Percentiles rank a stretch among this genome's conserved stretches.
Conservation (phyloP, 2,888 invertebrate species). For the Lutraria lutraria region DNA sequence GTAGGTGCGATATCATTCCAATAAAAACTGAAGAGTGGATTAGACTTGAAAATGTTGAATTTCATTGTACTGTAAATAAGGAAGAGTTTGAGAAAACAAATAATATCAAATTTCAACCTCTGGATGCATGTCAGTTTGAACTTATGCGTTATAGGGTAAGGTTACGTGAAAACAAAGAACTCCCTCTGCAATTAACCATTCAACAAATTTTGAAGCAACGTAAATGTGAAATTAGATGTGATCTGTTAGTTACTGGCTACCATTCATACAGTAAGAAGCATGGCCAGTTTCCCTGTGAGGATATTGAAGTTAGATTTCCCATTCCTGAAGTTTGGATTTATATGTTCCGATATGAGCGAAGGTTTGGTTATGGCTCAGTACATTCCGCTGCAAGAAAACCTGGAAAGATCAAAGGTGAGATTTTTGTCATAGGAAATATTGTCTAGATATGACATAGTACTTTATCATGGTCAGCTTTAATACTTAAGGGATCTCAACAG, state of each 20-base stretch:
- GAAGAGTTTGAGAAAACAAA: slow-evolving; percentile 92
- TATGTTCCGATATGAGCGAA: slow-evolving; percentile 98
- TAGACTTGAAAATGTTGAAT: slow-evolving; percentile 96
- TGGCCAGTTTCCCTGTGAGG: slow-evolving; percentile 91
- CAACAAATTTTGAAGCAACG: slow-evolving; percentile 89
- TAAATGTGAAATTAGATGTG: slow-evolving; percentile 97
- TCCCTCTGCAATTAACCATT: slow-evolving; percentile 97
- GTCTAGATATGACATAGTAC: not conserved
- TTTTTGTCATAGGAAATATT: not conserved
- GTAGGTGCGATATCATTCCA: slow-evolving; percentile 99
- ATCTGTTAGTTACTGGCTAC: slow-evolving; percentile 98
- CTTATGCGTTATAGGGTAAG: slow-evolving; percentile 96
- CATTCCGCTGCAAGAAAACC: slow-evolving; percentile 92
- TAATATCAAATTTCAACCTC: slow-evolving; percentile 90
- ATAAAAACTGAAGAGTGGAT: slow-evolving; percentile 98
- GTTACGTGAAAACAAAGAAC: slow-evolving; percentile 92
- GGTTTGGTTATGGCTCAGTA: slow-evolving; percentile 98
- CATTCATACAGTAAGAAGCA: slow-evolving; percentile 97
- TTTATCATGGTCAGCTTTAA: not conserved
- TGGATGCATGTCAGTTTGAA: slow-evolving; percentile 99
- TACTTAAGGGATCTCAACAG: not conserved
- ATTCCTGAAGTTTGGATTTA: slow-evolving; percentile 99
- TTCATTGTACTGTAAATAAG: slow-evolving; percentile 97
- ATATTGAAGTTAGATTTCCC: slow-evolving; percentile 96
- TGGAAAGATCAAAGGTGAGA: slow-evolving; percentile 88